Conservation (phyloP, 2,113 vertebrate species). For the Azemiops feae region DNA sequence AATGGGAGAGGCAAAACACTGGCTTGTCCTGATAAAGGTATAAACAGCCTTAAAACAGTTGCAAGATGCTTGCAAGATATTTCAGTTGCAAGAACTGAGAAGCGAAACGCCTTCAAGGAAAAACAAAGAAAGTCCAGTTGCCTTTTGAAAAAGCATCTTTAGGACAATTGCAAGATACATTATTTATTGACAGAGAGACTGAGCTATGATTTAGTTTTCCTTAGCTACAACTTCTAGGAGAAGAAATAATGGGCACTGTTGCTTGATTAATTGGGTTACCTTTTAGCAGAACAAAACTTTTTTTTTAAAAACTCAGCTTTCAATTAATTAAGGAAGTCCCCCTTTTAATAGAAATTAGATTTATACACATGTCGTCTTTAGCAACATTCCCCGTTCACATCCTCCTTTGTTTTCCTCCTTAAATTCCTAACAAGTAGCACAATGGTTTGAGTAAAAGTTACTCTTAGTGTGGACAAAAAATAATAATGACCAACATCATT, state of each 20-base stretch:
- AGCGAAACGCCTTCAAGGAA: not conserved
- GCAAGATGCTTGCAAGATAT: too few species aligned
- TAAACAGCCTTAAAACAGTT: not conserved
- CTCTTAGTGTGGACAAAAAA: not conserved
- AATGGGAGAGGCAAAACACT: not conserved
- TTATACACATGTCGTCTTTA: not conserved
- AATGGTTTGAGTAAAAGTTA: not conserved
- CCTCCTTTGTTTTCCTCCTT: not conserved
- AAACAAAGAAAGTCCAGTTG: too few species aligned
- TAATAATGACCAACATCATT: not conserved
- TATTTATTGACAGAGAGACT: not conserved
- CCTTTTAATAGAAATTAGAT: not conserved
- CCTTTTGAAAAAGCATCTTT: too few species aligned
- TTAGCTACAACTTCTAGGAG: not conserved
- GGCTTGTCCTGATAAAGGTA: not conserved
- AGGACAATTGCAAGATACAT: not conserved
- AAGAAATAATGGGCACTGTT: not conserved
- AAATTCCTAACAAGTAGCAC: not conserved
- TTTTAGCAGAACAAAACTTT: not conserved
- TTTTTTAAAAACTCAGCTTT: not conserved
- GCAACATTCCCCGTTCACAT: not conserved
- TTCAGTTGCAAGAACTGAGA: not conserved
- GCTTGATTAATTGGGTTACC: not conserved
- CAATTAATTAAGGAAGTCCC: not conserved
- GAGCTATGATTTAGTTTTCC: not conserved